Percentiles rank a stretch among this genome's conserved stretches.
phyloP scores from a whole-genome alignment of 2,888 invertebrate genomes.

The Tipula lateralis region DNA sequence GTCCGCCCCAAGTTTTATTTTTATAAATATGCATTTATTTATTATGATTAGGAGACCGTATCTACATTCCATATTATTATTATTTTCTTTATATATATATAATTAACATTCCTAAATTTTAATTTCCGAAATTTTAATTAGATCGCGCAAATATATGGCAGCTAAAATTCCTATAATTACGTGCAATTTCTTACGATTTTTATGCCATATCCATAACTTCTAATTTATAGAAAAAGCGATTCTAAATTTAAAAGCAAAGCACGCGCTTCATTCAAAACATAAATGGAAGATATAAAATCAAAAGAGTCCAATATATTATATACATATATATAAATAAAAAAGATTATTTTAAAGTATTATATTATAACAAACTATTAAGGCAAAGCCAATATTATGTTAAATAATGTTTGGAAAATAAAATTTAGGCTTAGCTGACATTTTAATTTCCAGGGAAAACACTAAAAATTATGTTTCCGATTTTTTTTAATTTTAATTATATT shows the following conservation, averaged over 20 bases:
- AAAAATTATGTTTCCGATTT: neutral
- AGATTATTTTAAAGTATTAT: slow-evolving; percentile 19
- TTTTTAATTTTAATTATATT: neutral
- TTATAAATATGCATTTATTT: neutral
- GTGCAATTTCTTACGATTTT: neutral
- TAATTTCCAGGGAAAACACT: neutral
- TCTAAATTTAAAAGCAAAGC: neutral
- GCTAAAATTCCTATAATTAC: neutral
- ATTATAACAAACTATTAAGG: slow-evolving; percentile 9
- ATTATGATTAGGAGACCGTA: neutral
- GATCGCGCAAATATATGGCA: neutral
- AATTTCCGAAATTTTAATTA: neutral
- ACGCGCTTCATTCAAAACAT: neutral
- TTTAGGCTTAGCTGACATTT: slow-evolving; percentile 19
- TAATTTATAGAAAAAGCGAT: neutral
- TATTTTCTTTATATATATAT: neutral
- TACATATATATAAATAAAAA: neutral
- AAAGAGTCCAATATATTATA: neutral
- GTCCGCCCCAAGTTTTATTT: neutral
- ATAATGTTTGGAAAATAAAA: neutral
- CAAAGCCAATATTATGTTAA: slow-evolving; percentile 19
- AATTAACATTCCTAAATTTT: neutral
- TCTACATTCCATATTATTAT: neutral
- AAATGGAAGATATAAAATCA: neutral
- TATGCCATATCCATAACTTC: neutral